phyloP scores from a whole-genome alignment of 2,797 vertebrate species.

The Thunnus albacares region DNA sequence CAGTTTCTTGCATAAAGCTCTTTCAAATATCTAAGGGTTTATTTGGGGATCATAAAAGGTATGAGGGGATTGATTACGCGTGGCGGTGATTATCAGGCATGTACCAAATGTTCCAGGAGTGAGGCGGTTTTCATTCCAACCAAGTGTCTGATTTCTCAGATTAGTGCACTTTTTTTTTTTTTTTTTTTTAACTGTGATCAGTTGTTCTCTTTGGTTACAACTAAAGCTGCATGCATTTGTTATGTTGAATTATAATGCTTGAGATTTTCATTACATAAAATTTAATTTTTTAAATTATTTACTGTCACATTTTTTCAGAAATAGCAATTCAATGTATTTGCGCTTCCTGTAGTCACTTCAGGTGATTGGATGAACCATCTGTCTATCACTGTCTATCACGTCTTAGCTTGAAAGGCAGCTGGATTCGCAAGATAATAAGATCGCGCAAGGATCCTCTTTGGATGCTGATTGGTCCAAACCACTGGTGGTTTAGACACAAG shows the following conservation, averaged over 20 bases:
- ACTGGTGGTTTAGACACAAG: too few species aligned
- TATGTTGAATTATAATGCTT: background rate
- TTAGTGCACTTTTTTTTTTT: conserved; percentile 14
- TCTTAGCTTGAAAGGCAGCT: too few species aligned
- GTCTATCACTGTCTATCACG: too few species aligned
- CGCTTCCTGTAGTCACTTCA: too few species aligned
- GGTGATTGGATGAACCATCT: too few species aligned
- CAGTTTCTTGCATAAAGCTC: conserved; percentile 52
- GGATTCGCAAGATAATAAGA: too few species aligned
- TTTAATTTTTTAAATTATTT: too few species aligned
- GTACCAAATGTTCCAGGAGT: conserved; percentile 49
- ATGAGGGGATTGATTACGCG: conserved; percentile 54
- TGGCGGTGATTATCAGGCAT: conserved; percentile 46
- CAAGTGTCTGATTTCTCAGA: conserved; percentile 44
- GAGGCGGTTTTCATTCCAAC: conserved; percentile 38
- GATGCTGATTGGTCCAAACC: too few species aligned
- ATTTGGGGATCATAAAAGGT: conserved; percentile 48
- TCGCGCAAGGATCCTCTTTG: too few species aligned
- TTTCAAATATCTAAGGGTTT: conserved; percentile 21
- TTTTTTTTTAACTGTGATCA: conserved; percentile 43
- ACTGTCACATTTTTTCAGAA: too few species aligned
- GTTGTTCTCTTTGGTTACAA: conserved; percentile 14
- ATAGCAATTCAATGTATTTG: too few species aligned
- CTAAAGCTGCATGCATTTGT: background rate
- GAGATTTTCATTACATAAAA: background rate